Evolutionary conservation across 2,888 invertebrate genomes (phyloP).

Genomic region (Tipula unca): DNA sequence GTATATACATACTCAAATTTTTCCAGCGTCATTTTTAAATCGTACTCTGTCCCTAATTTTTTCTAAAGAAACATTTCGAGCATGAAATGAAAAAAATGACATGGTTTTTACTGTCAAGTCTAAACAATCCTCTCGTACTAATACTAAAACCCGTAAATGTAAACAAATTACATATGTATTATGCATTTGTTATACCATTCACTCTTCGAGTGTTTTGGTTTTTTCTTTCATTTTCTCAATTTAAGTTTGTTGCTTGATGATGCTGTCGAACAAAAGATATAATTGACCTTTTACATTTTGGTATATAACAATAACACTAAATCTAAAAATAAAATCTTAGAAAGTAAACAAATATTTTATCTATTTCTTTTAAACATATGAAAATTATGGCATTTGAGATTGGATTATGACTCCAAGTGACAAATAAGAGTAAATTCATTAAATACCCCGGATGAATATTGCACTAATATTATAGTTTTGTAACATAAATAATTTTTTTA

Average conservation of each 20-base stretch:
- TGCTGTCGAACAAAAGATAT: not conserved
- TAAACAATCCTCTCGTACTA: not conserved
- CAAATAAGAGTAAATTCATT: not conserved
- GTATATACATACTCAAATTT: no score
- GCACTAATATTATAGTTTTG: no score
- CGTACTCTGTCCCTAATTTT: not conserved
- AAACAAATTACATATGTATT: not conserved
- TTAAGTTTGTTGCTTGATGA: not conserved
- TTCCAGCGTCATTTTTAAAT: no score
- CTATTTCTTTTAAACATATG: not conserved
- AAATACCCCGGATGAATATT: no score
- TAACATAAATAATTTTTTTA: no score
- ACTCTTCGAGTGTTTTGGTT: not conserved
- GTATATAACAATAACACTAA: not conserved
- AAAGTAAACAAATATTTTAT: not conserved
- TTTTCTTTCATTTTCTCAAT: not conserved
- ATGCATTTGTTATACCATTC: not conserved
- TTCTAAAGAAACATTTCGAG: no score
- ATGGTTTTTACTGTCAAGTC: not conserved
- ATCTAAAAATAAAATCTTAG: conserved; percentile 8
- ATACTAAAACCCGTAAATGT: not conserved
- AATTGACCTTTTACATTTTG: not conserved
- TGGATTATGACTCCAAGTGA: not conserved
- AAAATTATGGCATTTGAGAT: not conserved
- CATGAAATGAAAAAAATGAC: no score